Evolutionary conservation across 1,140 invertebrate species (phyloP).

Genomic region (Magallana gigas): DNA sequence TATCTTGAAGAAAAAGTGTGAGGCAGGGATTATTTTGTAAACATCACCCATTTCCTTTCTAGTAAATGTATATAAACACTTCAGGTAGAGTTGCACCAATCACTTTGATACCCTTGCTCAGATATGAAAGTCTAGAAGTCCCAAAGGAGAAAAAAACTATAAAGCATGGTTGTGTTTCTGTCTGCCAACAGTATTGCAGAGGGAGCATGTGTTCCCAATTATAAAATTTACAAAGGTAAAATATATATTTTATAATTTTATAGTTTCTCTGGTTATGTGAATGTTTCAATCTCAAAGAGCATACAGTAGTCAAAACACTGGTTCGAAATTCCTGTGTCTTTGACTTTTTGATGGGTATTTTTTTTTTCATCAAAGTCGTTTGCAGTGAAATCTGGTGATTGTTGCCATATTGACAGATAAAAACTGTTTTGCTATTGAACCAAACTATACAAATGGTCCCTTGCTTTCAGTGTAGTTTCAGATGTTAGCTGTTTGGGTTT

Average conservation of each 20-base stretch:
- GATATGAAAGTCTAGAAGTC: neutral
- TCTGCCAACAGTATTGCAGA: neutral
- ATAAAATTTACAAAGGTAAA: conserved; percentile 27
- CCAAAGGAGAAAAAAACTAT: neutral
- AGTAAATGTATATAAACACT: neutral
- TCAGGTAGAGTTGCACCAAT: neutral
- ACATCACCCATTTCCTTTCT: conserved; percentile 2
- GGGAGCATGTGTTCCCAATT: neutral
- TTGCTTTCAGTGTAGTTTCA: neutral
- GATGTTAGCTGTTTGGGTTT: conserved; percentile 2
- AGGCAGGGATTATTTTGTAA: conserved; percentile 15
- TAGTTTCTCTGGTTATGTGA: neutral
- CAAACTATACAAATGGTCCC: conserved; percentile 14
- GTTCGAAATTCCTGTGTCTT: too few relatives aligned
- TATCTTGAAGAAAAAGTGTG: neutral
- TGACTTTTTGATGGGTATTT: too few relatives aligned
- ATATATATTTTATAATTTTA: neutral
- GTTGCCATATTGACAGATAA: neutral
- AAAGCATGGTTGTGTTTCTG: neutral
- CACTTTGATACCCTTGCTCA: neutral
- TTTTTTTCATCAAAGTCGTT: neutral
- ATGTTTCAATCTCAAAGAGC: neutral
- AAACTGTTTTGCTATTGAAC: neutral
- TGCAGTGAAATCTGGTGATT: conserved; percentile 10
- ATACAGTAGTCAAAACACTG: neutral